Conservation (phyloP, 1,140 invertebrate species). For the Drosophila leontia region DNA sequence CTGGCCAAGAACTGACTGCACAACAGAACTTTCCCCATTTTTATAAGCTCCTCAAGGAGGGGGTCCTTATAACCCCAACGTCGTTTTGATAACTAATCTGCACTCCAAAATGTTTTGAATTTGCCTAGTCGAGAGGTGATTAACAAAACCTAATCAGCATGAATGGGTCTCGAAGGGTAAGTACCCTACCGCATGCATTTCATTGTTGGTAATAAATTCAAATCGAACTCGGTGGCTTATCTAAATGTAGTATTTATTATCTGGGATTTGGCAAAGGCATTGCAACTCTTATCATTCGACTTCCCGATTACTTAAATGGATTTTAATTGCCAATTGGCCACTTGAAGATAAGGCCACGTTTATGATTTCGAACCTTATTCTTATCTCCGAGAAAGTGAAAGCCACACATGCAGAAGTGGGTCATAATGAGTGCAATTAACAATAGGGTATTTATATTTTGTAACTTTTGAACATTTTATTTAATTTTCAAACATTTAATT, state of each 20-base stretch:
- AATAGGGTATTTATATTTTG: too few species aligned
- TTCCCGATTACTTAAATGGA: slow-evolving; percentile 31
- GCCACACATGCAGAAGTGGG: slow-evolving; percentile 1
- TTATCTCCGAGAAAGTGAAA: slow-evolving; percentile 33
- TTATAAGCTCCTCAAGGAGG: slow-evolving; percentile 31
- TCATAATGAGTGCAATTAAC: neutral
- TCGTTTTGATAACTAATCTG: slow-evolving; percentile 27
- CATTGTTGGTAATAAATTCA: neutral
- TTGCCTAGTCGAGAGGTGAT: slow-evolving; percentile 13
- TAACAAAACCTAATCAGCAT: neutral
- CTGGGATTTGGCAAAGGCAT: neutral
- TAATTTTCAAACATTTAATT: neutral
- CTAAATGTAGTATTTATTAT: neutral
- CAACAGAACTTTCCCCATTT: neutral
- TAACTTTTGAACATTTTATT: neutral
- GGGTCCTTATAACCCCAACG: neutral
- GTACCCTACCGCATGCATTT: slow-evolving; percentile 11
- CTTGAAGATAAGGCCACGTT: slow-evolving; percentile 7
- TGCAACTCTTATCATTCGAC: slow-evolving; percentile 25
- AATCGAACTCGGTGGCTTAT: neutral
- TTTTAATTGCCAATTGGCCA: slow-evolving; percentile 38
- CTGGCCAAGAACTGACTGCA: neutral
- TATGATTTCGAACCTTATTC: slow-evolving; percentile 5
- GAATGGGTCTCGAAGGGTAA: slow-evolving; percentile 22
- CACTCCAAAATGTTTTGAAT: slow-evolving; percentile 40